A percentile compares a stretch with the other conserved stretches of the same genome.
phyloP scores from a whole-genome alignment of 2,113 vertebrate species.

The Telmatochromis sp. region DNA sequence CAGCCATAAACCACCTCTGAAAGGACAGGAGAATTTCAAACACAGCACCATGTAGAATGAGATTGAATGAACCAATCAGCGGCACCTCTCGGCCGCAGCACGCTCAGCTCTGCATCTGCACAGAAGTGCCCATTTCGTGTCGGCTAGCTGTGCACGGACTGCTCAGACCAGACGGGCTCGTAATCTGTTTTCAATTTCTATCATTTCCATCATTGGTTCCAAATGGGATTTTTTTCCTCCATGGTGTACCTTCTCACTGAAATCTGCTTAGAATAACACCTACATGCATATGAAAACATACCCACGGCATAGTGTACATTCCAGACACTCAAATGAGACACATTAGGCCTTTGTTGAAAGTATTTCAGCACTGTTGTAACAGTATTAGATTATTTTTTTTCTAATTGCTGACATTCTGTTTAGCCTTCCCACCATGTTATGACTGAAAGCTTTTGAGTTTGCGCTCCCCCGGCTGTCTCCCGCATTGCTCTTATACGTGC shows the following conservation, averaged over 20 bases:
- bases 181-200: slow-evolving; percentile 56
- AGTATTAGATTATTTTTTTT: not conserved
- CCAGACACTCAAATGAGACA: slow-evolving; percentile 47
- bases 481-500: not conserved
- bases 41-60: not conserved
- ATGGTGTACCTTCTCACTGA: slow-evolving; percentile 12
- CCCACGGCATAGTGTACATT: slow-evolving; percentile 1
- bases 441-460: not conserved
- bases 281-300: slow-evolving; percentile 47
- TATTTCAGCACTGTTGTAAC: slow-evolving; percentile 2
- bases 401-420: slow-evolving; percentile 42
- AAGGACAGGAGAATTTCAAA: not conserved
- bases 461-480: slow-evolving; percentile 1
- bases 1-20: not conserved
- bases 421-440: slow-evolving; percentile 22
- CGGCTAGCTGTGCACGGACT: not conserved
- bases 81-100: not conserved
- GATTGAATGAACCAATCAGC: slow-evolving; percentile 7
- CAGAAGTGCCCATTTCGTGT: slow-evolving; percentile 6
- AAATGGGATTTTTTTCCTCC: not conserved
- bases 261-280: slow-evolving; percentile 40
- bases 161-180: not conserved
- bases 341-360: slow-evolving; percentile 36
- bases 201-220: slow-evolving; percentile 28
- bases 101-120: not conserved